Conservation (phyloP, 2,113 vertebrate genomes). For the Myxocyprinus asiaticus region DNA sequence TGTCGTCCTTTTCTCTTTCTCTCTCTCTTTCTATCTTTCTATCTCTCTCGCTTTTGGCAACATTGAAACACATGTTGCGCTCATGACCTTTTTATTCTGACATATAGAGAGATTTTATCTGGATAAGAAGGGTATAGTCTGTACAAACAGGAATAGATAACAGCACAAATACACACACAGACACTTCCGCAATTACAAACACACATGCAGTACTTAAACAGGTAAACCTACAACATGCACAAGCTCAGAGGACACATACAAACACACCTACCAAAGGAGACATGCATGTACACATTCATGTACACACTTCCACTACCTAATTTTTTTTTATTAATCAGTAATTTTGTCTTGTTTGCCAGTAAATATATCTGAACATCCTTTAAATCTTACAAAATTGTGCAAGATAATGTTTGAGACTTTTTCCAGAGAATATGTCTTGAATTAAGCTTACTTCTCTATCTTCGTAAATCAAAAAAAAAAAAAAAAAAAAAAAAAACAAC, state of each 20-base stretch:
- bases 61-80: slow-evolving; percentile 15
- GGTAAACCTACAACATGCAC: background rate
- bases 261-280: slow-evolving; percentile 16
- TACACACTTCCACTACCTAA: slow-evolving; percentile 10
- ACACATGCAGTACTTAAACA: too few species aligned
- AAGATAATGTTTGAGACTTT: too few species aligned
- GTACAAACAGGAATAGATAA: slow-evolving; percentile 1
- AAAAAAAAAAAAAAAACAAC: too few species aligned
- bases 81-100: slow-evolving; percentile 34
- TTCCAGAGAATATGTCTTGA: too few species aligned
- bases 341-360: too few species aligned
- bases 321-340: too few species aligned
- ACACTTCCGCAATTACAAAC: too few species aligned
- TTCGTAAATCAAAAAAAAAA: too few species aligned
- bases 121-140: slow-evolving; percentile 15
- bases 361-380: too few species aligned
- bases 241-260: slow-evolving; percentile 44
- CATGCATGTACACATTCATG: slow-evolving; percentile 35
- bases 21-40: background rate
- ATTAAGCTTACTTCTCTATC: too few species aligned
- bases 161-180: background rate
- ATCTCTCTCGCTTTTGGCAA: background rate
- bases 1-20: slow-evolving; percentile 41
- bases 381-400: too few species aligned
- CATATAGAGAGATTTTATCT: background rate